phyloP scores from a whole-genome alignment of 2,797 vertebrate genomes.

The Centropyge bicolor region DNA sequence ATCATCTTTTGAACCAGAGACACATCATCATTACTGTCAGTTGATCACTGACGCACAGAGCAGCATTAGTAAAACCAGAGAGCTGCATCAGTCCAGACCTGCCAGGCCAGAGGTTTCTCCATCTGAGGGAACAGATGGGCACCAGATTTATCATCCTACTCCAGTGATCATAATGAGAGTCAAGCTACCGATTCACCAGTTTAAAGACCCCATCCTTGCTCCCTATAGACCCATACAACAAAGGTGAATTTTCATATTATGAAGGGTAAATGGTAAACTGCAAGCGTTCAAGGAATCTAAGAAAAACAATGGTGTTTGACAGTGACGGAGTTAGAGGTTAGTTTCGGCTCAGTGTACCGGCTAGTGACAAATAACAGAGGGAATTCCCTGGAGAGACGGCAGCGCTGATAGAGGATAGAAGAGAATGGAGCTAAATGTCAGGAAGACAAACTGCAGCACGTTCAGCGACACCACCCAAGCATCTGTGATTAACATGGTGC shows the following conservation, averaged over 20 bases:
- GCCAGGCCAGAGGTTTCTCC: background rate
- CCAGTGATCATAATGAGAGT: constrained; percentile 2
- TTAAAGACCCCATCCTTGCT: background rate
- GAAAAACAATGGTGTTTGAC: constrained; percentile 9
- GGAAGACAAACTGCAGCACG: constrained; percentile 27
- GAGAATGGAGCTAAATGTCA: constrained; percentile 29
- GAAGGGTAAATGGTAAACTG: background rate
- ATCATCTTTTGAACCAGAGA: background rate
- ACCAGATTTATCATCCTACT: background rate
- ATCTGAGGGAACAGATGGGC: background rate
- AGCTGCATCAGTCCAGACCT: background rate
- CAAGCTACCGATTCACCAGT: background rate
- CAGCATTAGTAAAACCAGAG: background rate
- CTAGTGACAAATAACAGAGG: constrained; percentile 30
- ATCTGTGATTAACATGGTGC: constrained; percentile 2
- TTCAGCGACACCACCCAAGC: background rate
- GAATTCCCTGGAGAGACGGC: background rate
- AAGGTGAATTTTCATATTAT: background rate
- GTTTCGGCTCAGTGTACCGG: constrained; percentile 1
- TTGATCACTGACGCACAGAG: background rate
- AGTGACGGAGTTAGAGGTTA: background rate
- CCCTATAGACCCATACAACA: background rate
- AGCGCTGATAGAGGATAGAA: background rate
- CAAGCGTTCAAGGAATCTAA: background rate
- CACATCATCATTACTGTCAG: background rate